These are phyloP conservation scores for Monoplex corrugatus DNA, from an alignment of 2,888 invertebrate genomes.

Conservation along the genomic window DNA sequence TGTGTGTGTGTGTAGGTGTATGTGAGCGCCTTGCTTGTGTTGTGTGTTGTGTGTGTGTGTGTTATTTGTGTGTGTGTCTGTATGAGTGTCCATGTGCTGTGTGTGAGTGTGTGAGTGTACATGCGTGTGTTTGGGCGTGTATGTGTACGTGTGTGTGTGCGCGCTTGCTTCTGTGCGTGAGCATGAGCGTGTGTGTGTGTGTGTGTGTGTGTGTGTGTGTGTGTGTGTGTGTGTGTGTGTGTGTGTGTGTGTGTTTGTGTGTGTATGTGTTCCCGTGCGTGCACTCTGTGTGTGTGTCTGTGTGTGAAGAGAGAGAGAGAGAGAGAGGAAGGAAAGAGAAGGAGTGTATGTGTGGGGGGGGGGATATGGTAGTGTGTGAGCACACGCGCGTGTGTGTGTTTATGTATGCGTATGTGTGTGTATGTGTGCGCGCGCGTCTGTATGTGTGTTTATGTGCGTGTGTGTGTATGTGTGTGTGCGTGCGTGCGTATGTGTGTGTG, in stretches of 20 bases:
- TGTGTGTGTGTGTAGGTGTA: no score
- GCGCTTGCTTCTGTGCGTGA: neutral
- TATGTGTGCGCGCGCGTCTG: neutral
- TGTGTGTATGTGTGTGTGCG: neutral
- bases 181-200: neutral
- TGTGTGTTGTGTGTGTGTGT: neutral
- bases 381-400: no score
- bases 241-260: neutral
- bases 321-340: no score
- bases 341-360: no score
- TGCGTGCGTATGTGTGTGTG: neutral
- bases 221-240: neutral
- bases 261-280: neutral
- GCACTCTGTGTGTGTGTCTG: neutral
- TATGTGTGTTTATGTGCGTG: neutral
- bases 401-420: no score
- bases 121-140: neutral
- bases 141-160: neutral
- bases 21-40: neutral
- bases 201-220: constrained; percentile 1
- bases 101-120: neutral
- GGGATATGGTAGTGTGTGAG: no score
- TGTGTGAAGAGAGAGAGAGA: neutral
- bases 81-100: neutral
- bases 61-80: neutral